Conservation (phyloP, 2,113 vertebrate species). For the Ibidorhyncha struthersii region DNA sequence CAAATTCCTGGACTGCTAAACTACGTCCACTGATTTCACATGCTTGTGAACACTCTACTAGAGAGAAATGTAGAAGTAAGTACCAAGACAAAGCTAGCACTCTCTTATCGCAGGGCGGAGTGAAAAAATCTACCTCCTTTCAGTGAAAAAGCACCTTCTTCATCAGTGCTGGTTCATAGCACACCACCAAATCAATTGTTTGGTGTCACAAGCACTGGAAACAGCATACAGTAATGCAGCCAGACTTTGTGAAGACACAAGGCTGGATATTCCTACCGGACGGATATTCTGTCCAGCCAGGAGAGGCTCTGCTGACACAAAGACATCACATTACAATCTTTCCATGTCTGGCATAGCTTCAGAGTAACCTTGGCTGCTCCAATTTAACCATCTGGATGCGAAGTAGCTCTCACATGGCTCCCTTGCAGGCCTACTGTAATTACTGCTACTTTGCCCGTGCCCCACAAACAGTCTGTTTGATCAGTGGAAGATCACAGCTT, state of each 20-base stretch:
- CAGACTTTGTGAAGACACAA: not conserved
- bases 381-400: not conserved
- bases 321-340: not conserved
- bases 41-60: not conserved
- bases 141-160: not conserved
- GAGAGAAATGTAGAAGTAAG: not conserved
- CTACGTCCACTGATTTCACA: not conserved
- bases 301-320: not conserved
- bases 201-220: not conserved
- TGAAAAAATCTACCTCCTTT: not conserved
- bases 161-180: not conserved
- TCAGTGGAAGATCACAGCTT: not conserved
- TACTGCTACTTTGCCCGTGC: not conserved
- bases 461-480: not conserved
- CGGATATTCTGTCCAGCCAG: not conserved
- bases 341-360: not conserved
- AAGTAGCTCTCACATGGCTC: not conserved
- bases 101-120: not conserved
- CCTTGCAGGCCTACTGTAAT: not conserved
- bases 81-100: not conserved
- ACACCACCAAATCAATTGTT: not conserved
- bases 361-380: not conserved
- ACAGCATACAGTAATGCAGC: not conserved
- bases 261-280: not conserved
- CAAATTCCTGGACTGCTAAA: not conserved